Percentiles rank a stretch among this genome's conserved stretches.
Conservation (phyloP, 2,888 invertebrate genomes). For the Eucera pruinosa region DNA sequence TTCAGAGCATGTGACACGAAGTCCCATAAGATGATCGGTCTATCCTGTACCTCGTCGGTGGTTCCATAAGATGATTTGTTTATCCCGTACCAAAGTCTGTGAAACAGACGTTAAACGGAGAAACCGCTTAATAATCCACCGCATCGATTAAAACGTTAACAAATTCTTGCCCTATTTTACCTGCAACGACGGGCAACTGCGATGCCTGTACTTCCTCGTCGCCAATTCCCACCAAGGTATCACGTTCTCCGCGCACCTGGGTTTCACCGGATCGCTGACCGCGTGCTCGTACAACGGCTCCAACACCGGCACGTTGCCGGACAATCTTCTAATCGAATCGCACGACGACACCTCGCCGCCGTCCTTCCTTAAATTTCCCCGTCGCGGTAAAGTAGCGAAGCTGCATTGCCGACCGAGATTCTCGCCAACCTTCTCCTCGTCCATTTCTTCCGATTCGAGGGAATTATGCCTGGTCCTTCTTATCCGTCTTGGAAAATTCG, state of each 20-base stretch:
- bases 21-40: too few relatives aligned
- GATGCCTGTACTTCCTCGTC: slow-evolving; percentile 91
- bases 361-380: slow-evolving; percentile 73
- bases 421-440: slow-evolving; percentile 36
- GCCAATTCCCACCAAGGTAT: slow-evolving; percentile 96
- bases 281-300: slow-evolving; percentile 84
- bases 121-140: neutral
- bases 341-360: slow-evolving; percentile 62
- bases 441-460: slow-evolving; percentile 71
- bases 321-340: slow-evolving; percentile 76
- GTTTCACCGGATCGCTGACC: slow-evolving; percentile 82
- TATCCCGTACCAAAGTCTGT: too few relatives aligned
- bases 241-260: slow-evolving; percentile 73
- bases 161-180: slow-evolving; percentile 78
- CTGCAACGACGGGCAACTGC: slow-evolving; percentile 93
- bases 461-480: slow-evolving; percentile 77
- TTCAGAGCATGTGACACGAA: too few relatives aligned
- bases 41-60: too few relatives aligned
- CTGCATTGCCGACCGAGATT: slow-evolving; percentile 42
- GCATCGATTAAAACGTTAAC: too few relatives aligned
- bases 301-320: slow-evolving; percentile 78
- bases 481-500: too few relatives aligned
- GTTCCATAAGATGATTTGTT: too few relatives aligned
- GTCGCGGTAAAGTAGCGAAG: slow-evolving; percentile 79
- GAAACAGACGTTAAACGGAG: too few relatives aligned